Percentiles rank a stretch among this genome's conserved stretches.
These are phyloP conservation scores for Echiichthys vipera DNA, from an alignment of 2,797 vertebrate species.

Conservation along the genomic window DNA sequence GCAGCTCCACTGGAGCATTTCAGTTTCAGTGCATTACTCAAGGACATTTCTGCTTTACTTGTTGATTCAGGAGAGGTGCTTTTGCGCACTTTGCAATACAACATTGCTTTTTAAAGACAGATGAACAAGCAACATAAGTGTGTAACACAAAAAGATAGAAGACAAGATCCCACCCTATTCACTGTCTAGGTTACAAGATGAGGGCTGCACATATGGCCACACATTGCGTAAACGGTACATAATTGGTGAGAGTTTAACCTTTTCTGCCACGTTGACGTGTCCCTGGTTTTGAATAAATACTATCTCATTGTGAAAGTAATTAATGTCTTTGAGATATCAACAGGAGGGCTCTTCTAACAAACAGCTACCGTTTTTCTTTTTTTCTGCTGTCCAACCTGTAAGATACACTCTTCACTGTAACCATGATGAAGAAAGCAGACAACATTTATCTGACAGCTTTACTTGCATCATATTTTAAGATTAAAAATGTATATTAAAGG, in stretches of 20 bases:
- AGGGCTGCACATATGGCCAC: not conserved
- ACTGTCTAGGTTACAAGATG: not conserved
- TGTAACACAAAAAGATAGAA: not conserved
- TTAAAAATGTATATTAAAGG: no score
- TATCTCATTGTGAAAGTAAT: not conserved
- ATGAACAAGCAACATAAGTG: not conserved
- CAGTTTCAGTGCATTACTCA: slow-evolving; percentile 47
- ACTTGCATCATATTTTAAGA: no score
- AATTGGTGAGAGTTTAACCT: not conserved
- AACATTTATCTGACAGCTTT: no score
- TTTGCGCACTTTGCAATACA: not conserved
- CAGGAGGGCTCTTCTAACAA: no score
- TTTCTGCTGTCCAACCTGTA: no score
- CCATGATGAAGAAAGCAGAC: no score
- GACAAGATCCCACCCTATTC: not conserved
- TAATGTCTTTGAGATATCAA: not conserved
- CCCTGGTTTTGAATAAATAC: not conserved
- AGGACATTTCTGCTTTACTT: slow-evolving; percentile 35
- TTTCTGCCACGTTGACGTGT: not conserved
- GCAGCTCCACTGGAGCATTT: slow-evolving; percentile 43
- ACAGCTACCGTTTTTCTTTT: not conserved
- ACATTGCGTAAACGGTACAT: not conserved
- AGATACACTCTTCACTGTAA: no score
- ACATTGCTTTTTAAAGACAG: not conserved
- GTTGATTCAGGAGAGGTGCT: not conserved